Evolutionary conservation across 2,888 invertebrate genomes (phyloP).

Genomic region (Cephus rjabovi): DNA sequence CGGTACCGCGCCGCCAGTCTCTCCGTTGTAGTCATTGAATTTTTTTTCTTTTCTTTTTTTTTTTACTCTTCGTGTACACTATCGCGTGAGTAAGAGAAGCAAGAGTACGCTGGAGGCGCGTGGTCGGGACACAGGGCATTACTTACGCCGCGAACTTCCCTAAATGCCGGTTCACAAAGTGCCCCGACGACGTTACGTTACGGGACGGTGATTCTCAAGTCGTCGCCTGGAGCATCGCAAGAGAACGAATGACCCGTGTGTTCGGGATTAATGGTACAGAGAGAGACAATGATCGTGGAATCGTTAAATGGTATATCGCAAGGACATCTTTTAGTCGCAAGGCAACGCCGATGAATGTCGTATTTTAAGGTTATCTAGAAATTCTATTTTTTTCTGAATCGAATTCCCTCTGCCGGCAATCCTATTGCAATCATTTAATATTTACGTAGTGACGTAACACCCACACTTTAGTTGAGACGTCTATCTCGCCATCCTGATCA

Average conservation of each 20-base stretch:
- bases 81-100: background rate
- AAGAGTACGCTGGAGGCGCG: background rate
- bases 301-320: background rate
- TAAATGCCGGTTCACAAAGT: constrained; percentile 18
- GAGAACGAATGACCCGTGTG: background rate
- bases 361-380: background rate
- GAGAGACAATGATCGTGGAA: background rate
- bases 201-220: constrained; percentile 17
- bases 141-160: constrained; percentile 23
- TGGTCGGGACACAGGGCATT: constrained; percentile 9
- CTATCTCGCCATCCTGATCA: background rate
- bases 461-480: background rate
- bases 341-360: background rate
- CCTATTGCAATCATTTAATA: background rate
- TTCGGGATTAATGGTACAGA: background rate
- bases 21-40: background rate
- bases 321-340: background rate
- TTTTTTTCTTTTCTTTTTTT: background rate
- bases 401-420: background rate
- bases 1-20: background rate
- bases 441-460: background rate
- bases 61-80: background rate
- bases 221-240: constrained; percentile 3
- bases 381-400: background rate
- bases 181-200: constrained; percentile 16